phyloP scores from a whole-genome alignment of 2,888 invertebrate species.

The Noctua comes region DNA sequence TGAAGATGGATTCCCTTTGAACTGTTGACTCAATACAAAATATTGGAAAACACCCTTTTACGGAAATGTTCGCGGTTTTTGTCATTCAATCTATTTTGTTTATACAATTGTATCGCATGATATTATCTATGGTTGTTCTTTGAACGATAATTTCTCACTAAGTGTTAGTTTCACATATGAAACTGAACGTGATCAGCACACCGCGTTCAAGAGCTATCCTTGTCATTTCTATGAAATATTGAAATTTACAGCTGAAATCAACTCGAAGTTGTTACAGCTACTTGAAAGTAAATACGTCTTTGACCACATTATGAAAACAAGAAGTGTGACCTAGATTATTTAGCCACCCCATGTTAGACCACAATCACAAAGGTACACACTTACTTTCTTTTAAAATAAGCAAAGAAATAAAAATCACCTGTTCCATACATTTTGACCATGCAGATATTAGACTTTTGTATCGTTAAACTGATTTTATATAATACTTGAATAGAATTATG shows the following conservation, averaged over 20 bases:
- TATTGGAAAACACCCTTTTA: constrained; percentile 33
- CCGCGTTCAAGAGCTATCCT: not conserved
- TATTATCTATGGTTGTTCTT: not conserved
- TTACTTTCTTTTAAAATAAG: not conserved
- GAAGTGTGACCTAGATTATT: not conserved
- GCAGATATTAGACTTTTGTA: no score
- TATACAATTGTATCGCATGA: not conserved
- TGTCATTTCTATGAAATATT: not conserved
- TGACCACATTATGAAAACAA: not conserved
- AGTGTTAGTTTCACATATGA: not conserved
- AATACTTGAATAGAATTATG: not conserved
- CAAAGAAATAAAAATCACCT: not conserved
- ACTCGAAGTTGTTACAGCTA: no score
- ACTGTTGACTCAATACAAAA: constrained; percentile 30
- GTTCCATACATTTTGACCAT: not conserved
- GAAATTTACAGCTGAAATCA: not conserved
- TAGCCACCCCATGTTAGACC: not conserved
- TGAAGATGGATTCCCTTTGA: constrained; percentile 32
- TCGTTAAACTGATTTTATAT: no score
- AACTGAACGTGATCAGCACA: not conserved
- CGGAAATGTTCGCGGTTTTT: constrained; percentile 16
- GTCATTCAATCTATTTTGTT: constrained; percentile 25
- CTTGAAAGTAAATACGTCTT: not conserved
- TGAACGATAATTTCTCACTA: not conserved
- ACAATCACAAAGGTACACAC: not conserved